These are phyloP conservation scores for Zaprionus capensis DNA, from an alignment of 1,140 invertebrate species.

Conservation along the genomic window DNA sequence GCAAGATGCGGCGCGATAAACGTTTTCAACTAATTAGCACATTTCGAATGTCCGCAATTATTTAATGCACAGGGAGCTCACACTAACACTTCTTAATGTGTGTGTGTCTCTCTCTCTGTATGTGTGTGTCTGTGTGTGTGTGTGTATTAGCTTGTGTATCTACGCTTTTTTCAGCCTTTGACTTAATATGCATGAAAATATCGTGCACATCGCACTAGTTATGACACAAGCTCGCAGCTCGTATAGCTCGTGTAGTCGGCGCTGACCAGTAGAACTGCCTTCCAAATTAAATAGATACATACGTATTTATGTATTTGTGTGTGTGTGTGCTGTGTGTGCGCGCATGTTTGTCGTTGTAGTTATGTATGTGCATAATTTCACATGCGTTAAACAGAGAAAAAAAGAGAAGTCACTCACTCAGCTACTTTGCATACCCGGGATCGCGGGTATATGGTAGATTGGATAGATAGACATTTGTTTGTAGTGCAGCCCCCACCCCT, in stretches of 20 bases:
- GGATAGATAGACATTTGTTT: background rate
- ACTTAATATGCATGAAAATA: conserved; percentile 40
- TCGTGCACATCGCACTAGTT: conserved; percentile 33
- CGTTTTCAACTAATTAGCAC: conserved; percentile 76
- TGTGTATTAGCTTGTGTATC: background rate
- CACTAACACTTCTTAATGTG: background rate
- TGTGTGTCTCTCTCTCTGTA: background rate
- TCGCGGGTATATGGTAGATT: background rate
- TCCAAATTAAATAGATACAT: conserved; percentile 33
- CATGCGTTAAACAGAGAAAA: conserved; percentile 3
- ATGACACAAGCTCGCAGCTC: conserved; percentile 15
- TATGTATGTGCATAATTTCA: conserved; percentile 14
- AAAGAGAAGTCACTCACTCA: conserved; percentile 2
- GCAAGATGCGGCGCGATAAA: conserved; percentile 50
- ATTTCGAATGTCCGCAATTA: conserved; percentile 52
- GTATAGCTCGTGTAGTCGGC: conserved; percentile 2
- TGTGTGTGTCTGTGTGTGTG: conserved; percentile 2
- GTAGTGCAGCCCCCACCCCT: background rate
- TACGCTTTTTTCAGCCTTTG: conserved; percentile 46
- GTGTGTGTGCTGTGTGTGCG: background rate
- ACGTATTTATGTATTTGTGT: background rate
- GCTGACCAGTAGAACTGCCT: conserved; percentile 21
- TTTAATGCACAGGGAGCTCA: conserved; percentile 39
- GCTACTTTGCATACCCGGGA: conserved; percentile 12
- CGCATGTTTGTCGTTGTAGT: background rate